phyloP scores from a whole-genome alignment of 2,113 vertebrate genomes.

The Tichodroma muraria region DNA sequence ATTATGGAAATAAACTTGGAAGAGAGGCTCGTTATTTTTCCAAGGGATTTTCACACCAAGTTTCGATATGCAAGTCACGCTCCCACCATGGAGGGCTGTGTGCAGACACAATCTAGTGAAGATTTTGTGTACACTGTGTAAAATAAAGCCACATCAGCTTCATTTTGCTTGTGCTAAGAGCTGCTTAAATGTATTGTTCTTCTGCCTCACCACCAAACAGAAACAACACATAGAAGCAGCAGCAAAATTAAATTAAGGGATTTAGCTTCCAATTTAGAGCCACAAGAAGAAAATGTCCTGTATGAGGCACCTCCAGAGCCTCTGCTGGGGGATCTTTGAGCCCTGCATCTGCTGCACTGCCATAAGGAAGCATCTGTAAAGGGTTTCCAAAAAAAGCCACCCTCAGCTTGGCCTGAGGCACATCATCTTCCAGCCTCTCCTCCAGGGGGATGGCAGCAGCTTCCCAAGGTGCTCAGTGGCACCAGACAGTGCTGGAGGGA shows the following conservation, averaged over 20 bases:
- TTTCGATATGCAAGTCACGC: neutral
- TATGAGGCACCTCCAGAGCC: neutral
- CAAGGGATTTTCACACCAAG: neutral
- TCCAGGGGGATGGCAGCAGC: accelerated
- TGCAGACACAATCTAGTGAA: neutral
- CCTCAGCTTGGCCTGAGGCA: neutral
- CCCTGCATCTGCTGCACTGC: neutral
- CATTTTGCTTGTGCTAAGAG: neutral
- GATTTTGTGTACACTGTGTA: neutral
- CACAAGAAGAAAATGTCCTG: neutral
- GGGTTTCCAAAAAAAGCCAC: neutral
- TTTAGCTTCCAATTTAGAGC: neutral
- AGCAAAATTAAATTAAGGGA: neutral
- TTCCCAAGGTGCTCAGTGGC: neutral
- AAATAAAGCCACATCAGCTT: neutral
- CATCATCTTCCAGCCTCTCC: neutral
- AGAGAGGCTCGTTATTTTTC: neutral
- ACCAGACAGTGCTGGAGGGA: neutral
- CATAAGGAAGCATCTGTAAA: neutral
- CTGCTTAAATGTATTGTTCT: neutral
- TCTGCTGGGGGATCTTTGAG: neutral
- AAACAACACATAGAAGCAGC: neutral
- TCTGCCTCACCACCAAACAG: neutral
- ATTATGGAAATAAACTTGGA: neutral
- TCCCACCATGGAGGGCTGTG: neutral